These are phyloP conservation scores for Sebastes aleutianus DNA, from an alignment of 2,797 vertebrate species.

Conservation along the genomic window DNA sequence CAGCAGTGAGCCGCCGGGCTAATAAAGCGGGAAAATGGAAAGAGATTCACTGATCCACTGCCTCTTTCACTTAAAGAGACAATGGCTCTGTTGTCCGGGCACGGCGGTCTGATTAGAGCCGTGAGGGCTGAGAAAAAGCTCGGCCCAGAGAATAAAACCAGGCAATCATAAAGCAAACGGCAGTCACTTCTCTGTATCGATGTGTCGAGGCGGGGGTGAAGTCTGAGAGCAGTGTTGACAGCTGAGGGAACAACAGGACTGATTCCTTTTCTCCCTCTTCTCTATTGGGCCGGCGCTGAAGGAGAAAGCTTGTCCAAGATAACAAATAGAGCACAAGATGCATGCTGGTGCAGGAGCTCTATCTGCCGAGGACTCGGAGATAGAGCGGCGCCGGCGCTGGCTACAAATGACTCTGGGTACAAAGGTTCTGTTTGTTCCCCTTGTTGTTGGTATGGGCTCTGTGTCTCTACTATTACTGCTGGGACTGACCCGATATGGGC, in stretches of 20 bases:
- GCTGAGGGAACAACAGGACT: constrained; percentile 82
- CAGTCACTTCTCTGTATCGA: constrained; percentile 84
- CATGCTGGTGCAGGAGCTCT: constrained; percentile 63
- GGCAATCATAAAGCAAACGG: constrained; percentile 84
- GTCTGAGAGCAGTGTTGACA: constrained; percentile 79
- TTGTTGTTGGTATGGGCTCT: constrained; percentile 70
- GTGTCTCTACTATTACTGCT: no score
- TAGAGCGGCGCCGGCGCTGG: constrained; percentile 64
- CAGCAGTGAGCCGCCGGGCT: constrained; percentile 91
- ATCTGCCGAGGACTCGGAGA: constrained; percentile 62
- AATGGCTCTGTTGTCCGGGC: constrained; percentile 77
- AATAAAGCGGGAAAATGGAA: constrained; percentile 95
- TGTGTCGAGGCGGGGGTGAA: constrained; percentile 75
- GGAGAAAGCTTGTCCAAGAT: constrained; percentile 75
- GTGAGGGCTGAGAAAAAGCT: constrained; percentile 70
- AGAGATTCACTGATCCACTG: constrained; percentile 93
- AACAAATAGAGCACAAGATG: constrained; percentile 77
- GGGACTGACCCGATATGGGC: no score
- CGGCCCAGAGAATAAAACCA: constrained; percentile 78
- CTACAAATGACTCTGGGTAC: constrained; percentile 78
- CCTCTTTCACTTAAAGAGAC: constrained; percentile 81
- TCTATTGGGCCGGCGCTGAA: constrained; percentile 75
- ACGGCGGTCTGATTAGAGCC: constrained; percentile 79
- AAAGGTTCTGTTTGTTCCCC: constrained; percentile 80
- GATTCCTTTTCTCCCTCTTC: constrained; percentile 76